These are phyloP conservation scores for Synanthedon formicaeformis DNA, from an alignment of 2,888 invertebrate species.

Conservation along the genomic window DNA sequence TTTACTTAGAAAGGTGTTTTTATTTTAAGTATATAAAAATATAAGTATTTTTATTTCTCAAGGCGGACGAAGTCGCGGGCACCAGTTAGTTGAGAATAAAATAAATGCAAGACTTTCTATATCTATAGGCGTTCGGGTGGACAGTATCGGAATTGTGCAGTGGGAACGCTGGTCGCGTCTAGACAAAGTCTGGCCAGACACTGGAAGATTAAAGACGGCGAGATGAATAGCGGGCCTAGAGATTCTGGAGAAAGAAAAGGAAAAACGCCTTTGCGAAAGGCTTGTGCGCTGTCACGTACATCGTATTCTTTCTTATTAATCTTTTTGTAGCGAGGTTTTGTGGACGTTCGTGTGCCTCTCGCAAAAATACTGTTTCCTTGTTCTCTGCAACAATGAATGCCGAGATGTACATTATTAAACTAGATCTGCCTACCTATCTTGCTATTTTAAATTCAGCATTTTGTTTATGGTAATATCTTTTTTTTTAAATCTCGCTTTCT, in stretches of 20 bases:
- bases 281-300: conserved; percentile 62
- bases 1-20: too few relatives aligned
- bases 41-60: neutral
- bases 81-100: neutral
- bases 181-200: conserved; percentile 50
- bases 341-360: conserved; percentile 27
- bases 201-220: conserved; percentile 60
- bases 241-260: conserved; percentile 48
- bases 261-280: conserved; percentile 57
- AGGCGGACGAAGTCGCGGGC: too few relatives aligned
- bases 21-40: too few relatives aligned
- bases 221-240: conserved; percentile 53
- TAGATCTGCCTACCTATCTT: neutral
- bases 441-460: too few relatives aligned
- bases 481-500: too few relatives aligned
- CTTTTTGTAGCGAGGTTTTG: conserved; percentile 47
- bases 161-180: conserved; percentile 27
- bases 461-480: too few relatives aligned
- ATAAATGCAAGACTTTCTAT: conserved; percentile 1
- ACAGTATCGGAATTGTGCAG: conserved; percentile 34
- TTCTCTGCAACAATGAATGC: neutral
- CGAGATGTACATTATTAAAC: neutral
- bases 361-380: conserved; percentile 18
- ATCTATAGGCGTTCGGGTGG: conserved; percentile 6
- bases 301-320: conserved; percentile 61